Base-by-base conservation (phyloP, 92 coral and sea anemone genomes). In the Siderastrea siderea region DNA sequence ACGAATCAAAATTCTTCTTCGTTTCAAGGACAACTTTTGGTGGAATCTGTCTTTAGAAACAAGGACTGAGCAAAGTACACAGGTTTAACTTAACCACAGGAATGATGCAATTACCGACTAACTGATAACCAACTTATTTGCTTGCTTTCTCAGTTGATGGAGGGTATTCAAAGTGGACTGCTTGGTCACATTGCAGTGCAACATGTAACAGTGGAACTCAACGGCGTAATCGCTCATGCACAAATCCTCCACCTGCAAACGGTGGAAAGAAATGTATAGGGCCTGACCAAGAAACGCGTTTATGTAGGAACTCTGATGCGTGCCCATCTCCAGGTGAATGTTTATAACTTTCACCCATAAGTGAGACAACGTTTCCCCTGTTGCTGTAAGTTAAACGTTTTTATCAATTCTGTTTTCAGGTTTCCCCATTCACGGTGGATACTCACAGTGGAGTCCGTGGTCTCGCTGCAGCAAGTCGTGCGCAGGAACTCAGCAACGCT, bases 181-280 rank as follows among this genome's bases (percentile, higher is more conserved):
- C 16, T 10, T 71, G 76, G 76, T 8, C 51, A 14, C 17, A 15
- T 10, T 71, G 76, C 43, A 71, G 53, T 44, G 53, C 16, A 43
- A 43, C 76, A 71, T 71, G 76, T 47, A 51, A 16, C 3, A 47
- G 2, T 13, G 76, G 76, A 7, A 45, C 43, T 12, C 51, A 49
- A 51, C 4, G 5, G 19, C 49, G 76, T 11, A 4, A 16, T 45
- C 76, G 76, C 10, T 71, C 76, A 71, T 71, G 76, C 43, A 71
- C 16, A 3, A 47, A 71, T 71, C 87, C 81, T 14, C 14, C 66
- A 5, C 87, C 87, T 13, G 55, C 49, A 44, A 70, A 71, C 19
- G 70, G 70, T 3, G 87, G 87, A 83, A 83, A 57, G 57, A 54
- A 71, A 13, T 83, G 87, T 54, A 72, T 65, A 3, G 71, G 71